phyloP scores from a whole-genome alignment of 2,113 vertebrate genomes.

The Picathartes gymnocephalus region DNA sequence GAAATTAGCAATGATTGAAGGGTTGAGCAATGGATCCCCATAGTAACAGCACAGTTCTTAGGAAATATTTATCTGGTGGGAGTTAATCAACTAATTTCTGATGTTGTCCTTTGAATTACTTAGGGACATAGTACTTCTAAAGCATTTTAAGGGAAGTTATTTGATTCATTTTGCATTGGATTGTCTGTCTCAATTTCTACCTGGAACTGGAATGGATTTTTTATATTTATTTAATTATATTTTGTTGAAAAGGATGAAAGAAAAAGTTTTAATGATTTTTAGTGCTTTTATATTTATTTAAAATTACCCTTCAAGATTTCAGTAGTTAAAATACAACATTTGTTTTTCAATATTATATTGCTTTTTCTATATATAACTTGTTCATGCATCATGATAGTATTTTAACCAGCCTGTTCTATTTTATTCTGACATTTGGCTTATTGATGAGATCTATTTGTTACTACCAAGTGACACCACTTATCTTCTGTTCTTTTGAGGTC shows the following conservation, averaged over 20 bases:
- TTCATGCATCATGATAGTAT: neutral
- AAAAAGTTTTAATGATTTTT: neutral
- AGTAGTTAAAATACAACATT: neutral
- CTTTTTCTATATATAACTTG: neutral
- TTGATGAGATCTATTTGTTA: neutral
- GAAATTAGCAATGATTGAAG: neutral
- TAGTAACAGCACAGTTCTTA: neutral
- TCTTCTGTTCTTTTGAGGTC: neutral
- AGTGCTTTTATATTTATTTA: neutral
- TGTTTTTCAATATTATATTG: neutral
- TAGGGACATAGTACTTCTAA: neutral
- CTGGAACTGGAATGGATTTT: neutral
- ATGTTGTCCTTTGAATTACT: neutral
- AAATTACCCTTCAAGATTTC: neutral
- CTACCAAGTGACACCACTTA: neutral
- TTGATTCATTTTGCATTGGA: neutral
- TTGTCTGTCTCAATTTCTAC: neutral
- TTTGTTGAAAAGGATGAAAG: neutral
- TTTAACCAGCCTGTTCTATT: neutral
- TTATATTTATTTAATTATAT: neutral
- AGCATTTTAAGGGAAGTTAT: neutral
- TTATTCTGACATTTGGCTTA: neutral
- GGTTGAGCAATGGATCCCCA: neutral
- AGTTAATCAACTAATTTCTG: neutral
- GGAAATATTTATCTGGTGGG: neutral